Percentiles rank a stretch among this genome's conserved stretches.
Conservation (phyloP, 1,140 invertebrate species). For the Leptinotarsa texana region DNA sequence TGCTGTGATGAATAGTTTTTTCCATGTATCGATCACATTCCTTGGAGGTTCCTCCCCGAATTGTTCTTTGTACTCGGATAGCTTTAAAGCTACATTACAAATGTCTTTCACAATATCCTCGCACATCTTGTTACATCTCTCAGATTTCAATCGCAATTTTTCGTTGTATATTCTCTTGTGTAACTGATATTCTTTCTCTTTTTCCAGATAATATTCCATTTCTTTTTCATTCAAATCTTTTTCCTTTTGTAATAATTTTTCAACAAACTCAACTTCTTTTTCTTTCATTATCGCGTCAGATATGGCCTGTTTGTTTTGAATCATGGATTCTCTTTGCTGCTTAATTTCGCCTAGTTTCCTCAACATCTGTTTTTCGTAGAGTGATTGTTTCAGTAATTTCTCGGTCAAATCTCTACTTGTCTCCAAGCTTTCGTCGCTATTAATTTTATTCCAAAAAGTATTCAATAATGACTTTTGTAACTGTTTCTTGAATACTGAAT, state of each 20-base stretch:
- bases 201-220: constrained; percentile 60
- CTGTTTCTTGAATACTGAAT: constrained; percentile 41
- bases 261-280: constrained; percentile 56
- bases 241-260: constrained; percentile 56
- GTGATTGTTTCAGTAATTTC: constrained; percentile 62
- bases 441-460: constrained; percentile 53
- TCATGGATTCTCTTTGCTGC: constrained; percentile 59
- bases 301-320: constrained; percentile 58
- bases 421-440: constrained; percentile 55
- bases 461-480: constrained; percentile 52
- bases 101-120: constrained; percentile 59
- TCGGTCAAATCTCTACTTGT: constrained; percentile 58
- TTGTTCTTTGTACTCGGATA: constrained; percentile 57
- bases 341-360: constrained; percentile 64
- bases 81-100: constrained; percentile 59
- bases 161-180: constrained; percentile 58
- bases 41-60: constrained; percentile 48
- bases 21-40: constrained; percentile 60
- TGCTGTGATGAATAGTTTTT: constrained; percentile 58
- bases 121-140: constrained; percentile 58
- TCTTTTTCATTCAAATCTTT: constrained; percentile 56
- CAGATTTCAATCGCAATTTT: constrained; percentile 55
- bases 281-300: constrained; percentile 57
- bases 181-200: constrained; percentile 57
- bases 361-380: constrained; percentile 67